A percentile compares a stretch with the other conserved stretches of the same genome.
phyloP scores from a whole-genome alignment of 2,888 invertebrate species.

The Archips crataeganus region DNA sequence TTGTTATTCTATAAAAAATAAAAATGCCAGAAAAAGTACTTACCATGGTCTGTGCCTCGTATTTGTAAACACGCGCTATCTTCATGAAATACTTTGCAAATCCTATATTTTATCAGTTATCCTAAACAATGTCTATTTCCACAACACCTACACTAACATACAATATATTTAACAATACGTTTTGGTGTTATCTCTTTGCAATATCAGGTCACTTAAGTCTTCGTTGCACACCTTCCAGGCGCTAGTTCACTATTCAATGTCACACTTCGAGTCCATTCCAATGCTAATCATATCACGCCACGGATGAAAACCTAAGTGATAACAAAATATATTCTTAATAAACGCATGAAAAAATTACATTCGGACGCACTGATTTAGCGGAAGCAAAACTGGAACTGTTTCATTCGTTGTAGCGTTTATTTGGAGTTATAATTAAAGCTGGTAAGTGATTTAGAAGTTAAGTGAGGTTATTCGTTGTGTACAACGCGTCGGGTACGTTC shows the following conservation, averaged over 20 bases:
- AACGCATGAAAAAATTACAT: conserved; percentile 27
- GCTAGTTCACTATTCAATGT: conserved; percentile 47
- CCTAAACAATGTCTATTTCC: conserved; percentile 32
- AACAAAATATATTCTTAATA: conserved; percentile 30
- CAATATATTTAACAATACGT: conserved; percentile 26
- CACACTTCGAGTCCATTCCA: conserved; percentile 43
- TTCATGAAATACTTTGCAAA: conserved; percentile 2
- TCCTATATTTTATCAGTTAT: conserved; percentile 18
- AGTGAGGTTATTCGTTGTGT: conserved; percentile 84
- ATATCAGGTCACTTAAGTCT: conserved; percentile 38
- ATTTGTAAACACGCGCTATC: conserved; percentile 32
- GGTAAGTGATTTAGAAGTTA: conserved; percentile 57
- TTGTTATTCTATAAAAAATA: background rate
- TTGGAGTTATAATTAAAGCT: conserved; percentile 59
- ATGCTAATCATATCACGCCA: conserved; percentile 27
- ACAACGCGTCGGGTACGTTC: conserved; percentile 78
- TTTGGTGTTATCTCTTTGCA: conserved; percentile 42
- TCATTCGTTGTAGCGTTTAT: conserved; percentile 71
- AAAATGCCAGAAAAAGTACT: conserved; percentile 17
- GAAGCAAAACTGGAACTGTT: conserved; percentile 19
- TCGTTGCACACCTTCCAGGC: conserved; percentile 21
- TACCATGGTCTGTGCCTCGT: conserved; percentile 30
- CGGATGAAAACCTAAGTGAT: conserved; percentile 24
- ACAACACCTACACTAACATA: conserved; percentile 34
- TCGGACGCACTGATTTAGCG: conserved; percentile 23